These are phyloP conservation scores for Pelecanus crispus DNA, from an alignment of 2,113 vertebrate genomes.

Conservation along the genomic window DNA sequence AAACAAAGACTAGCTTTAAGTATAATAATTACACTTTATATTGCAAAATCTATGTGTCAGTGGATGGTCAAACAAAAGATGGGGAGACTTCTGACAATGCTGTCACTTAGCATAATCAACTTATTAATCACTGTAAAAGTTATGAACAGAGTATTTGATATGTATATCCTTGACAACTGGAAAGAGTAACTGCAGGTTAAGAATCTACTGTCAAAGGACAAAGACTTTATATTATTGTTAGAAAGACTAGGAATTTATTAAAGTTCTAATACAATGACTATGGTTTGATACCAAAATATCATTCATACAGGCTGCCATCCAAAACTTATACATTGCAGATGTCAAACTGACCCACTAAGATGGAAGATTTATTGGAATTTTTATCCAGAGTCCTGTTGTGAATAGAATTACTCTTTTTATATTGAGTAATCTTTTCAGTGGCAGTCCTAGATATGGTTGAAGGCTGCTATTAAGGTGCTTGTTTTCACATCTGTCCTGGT, in stretches of 20 bases:
- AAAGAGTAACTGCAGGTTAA: neutral
- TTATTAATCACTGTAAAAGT: neutral
- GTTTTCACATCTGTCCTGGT: neutral
- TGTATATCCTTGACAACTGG: neutral
- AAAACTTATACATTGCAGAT: conserved; percentile 74
- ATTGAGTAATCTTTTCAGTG: conserved; percentile 63
- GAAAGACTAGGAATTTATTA: conserved; percentile 53
- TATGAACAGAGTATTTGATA: neutral
- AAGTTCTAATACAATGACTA: conserved; percentile 60
- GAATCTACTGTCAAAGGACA: neutral
- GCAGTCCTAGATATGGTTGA: neutral
- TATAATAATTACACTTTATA: neutral
- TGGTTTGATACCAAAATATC: conserved; percentile 67
- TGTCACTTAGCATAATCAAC: neutral
- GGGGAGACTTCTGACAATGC: neutral
- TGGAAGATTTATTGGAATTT: conserved; percentile 75
- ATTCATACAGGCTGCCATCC: conserved; percentile 72
- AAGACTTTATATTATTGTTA: conserved; percentile 61
- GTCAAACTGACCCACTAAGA: conserved; percentile 77
- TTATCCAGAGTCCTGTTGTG: conserved; percentile 76
- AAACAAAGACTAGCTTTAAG: neutral
- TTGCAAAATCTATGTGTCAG: neutral
- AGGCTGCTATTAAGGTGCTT: neutral
- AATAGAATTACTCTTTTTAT: conserved; percentile 76
- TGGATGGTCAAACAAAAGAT: accelerated